phyloP scores from a whole-genome alignment of 1,140 invertebrate species.

The Aphidius ervi region DNA sequence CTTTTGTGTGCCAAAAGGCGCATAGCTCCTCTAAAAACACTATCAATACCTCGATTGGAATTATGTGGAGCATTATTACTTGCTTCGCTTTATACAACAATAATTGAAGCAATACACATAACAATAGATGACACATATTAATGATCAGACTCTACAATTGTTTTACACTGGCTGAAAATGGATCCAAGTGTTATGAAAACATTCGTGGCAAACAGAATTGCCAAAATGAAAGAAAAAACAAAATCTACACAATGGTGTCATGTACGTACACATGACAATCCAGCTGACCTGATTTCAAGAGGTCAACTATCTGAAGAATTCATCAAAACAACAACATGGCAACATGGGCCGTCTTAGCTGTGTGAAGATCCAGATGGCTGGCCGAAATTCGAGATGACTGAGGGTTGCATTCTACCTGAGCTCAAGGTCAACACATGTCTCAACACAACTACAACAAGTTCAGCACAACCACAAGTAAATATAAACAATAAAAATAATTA shows the following conservation, averaged over 20 bases:
- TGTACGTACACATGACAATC: conserved; percentile 14
- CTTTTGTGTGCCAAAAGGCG: no score
- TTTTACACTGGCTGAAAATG: conserved; percentile 13
- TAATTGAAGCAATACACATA: neutral
- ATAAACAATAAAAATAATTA: no score
- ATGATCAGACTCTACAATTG: conserved; percentile 17
- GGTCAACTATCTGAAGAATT: conserved; percentile 10
- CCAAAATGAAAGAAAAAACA: conserved; percentile 11
- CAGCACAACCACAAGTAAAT: no score
- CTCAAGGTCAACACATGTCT: no score
- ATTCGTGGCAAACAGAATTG: conserved; percentile 17
- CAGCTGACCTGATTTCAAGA: conserved; percentile 17
- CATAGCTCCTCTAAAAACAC: no score
- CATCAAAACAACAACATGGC: neutral
- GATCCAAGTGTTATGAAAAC: conserved; percentile 8
- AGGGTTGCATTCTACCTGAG: no score
- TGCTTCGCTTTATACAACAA: neutral
- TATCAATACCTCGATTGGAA: no score
- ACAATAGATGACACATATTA: neutral
- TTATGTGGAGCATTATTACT: conserved; percentile 5
- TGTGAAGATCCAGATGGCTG: neutral
- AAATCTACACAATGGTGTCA: conserved; percentile 15
- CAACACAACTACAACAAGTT: no score
- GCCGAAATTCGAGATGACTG: neutral
- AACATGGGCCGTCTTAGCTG: conserved; percentile 10